These are phyloP conservation scores for Acrocephalus arundinaceus DNA, from an alignment of 2,113 vertebrate species.

Conservation along the genomic window DNA sequence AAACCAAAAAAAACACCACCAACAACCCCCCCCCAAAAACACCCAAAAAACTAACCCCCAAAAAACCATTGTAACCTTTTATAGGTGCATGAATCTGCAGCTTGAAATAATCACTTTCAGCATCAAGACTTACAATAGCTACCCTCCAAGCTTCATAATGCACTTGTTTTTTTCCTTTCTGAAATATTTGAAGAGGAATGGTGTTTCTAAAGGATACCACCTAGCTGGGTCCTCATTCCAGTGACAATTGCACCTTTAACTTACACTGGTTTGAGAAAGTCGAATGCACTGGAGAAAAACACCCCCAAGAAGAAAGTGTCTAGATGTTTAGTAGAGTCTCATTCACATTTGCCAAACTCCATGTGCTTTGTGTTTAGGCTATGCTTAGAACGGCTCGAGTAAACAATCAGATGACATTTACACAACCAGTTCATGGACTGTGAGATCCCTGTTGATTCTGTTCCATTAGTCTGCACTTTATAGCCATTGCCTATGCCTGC, in stretches of 20 bases:
- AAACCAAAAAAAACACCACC: too few species aligned
- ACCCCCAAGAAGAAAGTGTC: not conserved
- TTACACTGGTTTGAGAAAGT: not conserved
- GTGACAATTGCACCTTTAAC: not conserved
- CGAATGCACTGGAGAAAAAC: not conserved
- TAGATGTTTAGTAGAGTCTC: not conserved
- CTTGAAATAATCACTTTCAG: not conserved
- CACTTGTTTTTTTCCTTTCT: not conserved
- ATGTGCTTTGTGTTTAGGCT: not conserved
- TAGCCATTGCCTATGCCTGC: not conserved
- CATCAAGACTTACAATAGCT: not conserved
- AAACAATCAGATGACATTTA: not conserved
- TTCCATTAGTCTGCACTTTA: not conserved
- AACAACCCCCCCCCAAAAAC: too few species aligned
- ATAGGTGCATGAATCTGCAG: not conserved
- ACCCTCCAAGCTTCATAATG: not conserved
- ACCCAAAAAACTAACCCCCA: not conserved
- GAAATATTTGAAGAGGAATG: not conserved
- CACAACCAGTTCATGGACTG: not conserved
- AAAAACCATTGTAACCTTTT: not conserved
- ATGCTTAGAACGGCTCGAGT: not conserved
- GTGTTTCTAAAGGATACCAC: not conserved
- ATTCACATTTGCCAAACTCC: not conserved
- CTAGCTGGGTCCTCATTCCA: not conserved
- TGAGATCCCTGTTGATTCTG: not conserved